Percentiles rank a stretch among this genome's conserved stretches.
Conservation (phyloP, 2,113 vertebrate genomes). For the Chamaea fasciata region DNA sequence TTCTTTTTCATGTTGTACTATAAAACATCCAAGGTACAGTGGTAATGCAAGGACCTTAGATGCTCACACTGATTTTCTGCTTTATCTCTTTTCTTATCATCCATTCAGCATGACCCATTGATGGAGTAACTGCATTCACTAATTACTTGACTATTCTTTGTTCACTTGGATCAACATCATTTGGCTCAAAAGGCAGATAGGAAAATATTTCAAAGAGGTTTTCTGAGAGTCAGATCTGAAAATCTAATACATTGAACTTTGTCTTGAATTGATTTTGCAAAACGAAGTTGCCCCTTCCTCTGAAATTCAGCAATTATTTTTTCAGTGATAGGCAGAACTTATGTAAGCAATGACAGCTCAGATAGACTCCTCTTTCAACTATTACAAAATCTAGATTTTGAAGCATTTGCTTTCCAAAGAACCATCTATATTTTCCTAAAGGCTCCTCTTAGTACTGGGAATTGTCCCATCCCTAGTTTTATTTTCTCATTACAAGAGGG, state of each 20-base stretch:
- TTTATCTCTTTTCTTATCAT: background rate
- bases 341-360: rapidly evolving
- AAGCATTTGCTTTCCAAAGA: background rate
- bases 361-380: background rate
- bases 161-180: background rate
- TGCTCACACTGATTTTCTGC: background rate
- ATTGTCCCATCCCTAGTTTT: background rate
- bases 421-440: background rate
- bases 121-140: background rate
- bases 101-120: background rate
- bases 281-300: background rate
- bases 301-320: background rate
- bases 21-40: background rate
- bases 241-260: background rate
- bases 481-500: background rate
- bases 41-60: background rate
- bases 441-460: background rate
- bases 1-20: background rate
- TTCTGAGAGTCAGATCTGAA: background rate
- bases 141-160: background rate
- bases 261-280: background rate
- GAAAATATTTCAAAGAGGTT: background rate
- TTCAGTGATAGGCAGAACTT: background rate
- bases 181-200: background rate
- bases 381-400: background rate